phyloP scores from a whole-genome alignment of 2,797 vertebrate species.

The Antrozous pallidus region DNA sequence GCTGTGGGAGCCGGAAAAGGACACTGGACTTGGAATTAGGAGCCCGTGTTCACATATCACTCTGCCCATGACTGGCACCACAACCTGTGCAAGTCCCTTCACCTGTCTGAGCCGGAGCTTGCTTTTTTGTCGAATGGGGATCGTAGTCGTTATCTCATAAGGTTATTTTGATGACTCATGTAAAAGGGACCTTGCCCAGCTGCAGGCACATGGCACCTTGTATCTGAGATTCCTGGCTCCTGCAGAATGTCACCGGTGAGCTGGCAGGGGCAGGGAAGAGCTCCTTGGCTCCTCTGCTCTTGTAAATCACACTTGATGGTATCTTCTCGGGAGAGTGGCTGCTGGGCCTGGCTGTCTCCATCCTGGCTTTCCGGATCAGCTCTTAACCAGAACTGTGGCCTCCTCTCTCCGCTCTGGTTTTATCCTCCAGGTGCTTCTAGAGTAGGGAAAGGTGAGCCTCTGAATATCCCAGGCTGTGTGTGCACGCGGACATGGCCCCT shows the following conservation, averaged over 20 bases:
- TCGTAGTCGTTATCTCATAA: background rate
- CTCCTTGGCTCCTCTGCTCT: background rate
- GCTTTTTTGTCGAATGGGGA: background rate
- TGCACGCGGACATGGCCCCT: background rate
- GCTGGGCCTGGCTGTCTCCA: background rate
- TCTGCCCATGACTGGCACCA: background rate
- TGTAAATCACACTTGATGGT: conserved; percentile 17
- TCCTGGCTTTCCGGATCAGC: background rate
- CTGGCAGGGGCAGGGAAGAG: background rate
- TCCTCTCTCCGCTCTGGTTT: background rate
- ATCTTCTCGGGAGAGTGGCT: background rate
- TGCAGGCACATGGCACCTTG: background rate
- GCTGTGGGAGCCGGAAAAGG: background rate
- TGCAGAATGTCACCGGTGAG: background rate
- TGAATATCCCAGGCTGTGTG: background rate
- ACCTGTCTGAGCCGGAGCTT: background rate
- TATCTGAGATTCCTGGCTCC: background rate
- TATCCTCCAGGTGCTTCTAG: background rate
- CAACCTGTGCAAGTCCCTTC: background rate
- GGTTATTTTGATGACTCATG: background rate
- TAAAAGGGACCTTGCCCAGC: background rate
- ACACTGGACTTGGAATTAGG: background rate
- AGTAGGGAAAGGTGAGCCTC: background rate
- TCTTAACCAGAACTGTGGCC: background rate
- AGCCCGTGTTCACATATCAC: background rate